Percentiles rank a stretch among this genome's conserved stretches.
These are phyloP conservation scores for Eucriotettix oculatus DNA, from an alignment of 2,888 invertebrate species.

Conservation along the genomic window DNA sequence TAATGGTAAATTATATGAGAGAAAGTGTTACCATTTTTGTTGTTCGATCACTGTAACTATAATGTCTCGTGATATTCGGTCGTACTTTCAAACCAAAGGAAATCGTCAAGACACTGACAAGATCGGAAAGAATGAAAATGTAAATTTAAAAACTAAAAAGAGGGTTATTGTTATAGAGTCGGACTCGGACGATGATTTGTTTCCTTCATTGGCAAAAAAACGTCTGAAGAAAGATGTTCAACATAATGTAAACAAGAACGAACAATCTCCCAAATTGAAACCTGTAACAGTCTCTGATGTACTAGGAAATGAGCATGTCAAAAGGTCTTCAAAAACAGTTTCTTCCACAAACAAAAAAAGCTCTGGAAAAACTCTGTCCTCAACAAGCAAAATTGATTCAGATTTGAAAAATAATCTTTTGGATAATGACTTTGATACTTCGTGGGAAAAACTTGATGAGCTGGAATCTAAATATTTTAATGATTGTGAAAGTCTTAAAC, in stretches of 20 bases:
- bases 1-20: no score
- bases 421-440: neutral
- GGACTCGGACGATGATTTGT: conserved; percentile 29
- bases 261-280: conserved; percentile 1
- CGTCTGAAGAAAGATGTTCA: neutral
- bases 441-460: neutral
- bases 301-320: conserved; percentile 10
- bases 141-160: conserved; percentile 21
- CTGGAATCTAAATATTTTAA: conserved; percentile 13
- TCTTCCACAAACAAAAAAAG: no score
- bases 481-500: conserved; percentile 8
- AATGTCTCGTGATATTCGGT: conserved; percentile 36
- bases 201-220: conserved; percentile 3
- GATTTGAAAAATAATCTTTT: conserved; percentile 3
- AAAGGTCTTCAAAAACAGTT: conserved; percentile 4
- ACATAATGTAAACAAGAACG: neutral
- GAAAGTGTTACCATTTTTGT: no score
- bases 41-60: neutral
- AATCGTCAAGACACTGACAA: conserved; percentile 15
- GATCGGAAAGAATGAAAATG: conserved; percentile 14
- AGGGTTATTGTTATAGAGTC: conserved; percentile 22
- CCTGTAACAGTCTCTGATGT: conserved; percentile 4
- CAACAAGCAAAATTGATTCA: neutral
- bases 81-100: conserved; percentile 32
- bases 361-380: no score